Base-by-base conservation (phyloP, 2,797 vertebrate genomes). In the Acridotheres tristis region DNA sequence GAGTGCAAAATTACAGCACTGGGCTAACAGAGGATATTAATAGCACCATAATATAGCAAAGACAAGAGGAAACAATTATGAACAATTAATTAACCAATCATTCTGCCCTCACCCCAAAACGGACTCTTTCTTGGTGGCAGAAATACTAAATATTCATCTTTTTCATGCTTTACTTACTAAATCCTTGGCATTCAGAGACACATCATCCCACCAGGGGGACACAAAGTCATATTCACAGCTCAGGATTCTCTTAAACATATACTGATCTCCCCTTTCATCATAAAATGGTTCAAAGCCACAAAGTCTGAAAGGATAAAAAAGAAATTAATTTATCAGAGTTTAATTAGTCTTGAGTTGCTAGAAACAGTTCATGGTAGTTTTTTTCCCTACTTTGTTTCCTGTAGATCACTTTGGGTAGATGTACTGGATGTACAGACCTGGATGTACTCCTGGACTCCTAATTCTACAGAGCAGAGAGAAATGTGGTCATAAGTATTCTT, bases 131-230 rank as follows among this genome's bases (percentile, higher is more conserved):
- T 76, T 47, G 43, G 15, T 45, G 43, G 14, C 47, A 85, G 18
- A 29, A 36, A 57, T 54, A 48, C 20, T 47, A 69, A 51, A 78
- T 50, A 71, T 14, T 21, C 9, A 14, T 76, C 34, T 73, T 7
- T 36, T 47, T 89, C 76, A 76, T 77, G 42, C 47, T 65, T 85
- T 84, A 98, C 98, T 98, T 97, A 99, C 98, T 97, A 99, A 98
- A 93, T 99, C 98, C 97, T 99, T 99, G 93, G 98, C 98, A 80
- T 99, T 99, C 85, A 98, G 97, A 90, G 98, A 99, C 30, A 99
- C 98, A 67, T 99, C 98, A 97, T 99, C 98, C 98, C 98, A 99
- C 98, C 98, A 99, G 94, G 98, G 98, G 96, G 98, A 99, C 97
- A 99, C 98, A 98, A 99, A 99, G 97, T 98, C 98, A 96, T 99